A percentile compares a stretch with the other conserved stretches of the same genome.
Evolutionary conservation across 2,888 invertebrate species (phyloP).

Genomic region (Thymelicus sylvestris): DNA sequence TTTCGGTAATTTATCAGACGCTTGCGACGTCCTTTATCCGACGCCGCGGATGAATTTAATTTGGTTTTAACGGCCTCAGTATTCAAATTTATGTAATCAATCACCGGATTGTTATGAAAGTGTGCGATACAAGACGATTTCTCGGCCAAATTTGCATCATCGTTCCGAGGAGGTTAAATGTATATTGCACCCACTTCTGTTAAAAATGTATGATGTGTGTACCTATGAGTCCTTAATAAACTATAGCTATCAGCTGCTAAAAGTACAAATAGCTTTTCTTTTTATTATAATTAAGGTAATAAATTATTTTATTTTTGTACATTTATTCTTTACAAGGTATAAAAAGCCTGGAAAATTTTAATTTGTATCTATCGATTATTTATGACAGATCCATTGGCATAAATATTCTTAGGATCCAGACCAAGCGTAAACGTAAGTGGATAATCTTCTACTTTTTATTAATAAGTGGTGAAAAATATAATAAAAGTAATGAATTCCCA

Average conservation of each 20-base stretch:
- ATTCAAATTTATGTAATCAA: conserved; percentile 83
- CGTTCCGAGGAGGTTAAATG: conserved; percentile 67
- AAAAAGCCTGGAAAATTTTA: too few species aligned
- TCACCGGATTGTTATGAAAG: conserved; percentile 83
- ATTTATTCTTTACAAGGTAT: too few species aligned
- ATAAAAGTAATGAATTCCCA: too few species aligned
- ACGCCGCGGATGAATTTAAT: conserved; percentile 80
- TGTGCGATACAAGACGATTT: conserved; percentile 78
- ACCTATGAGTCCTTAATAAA: conserved; percentile 14
- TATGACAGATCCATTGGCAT: too few species aligned
- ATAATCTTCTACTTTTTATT: too few species aligned
- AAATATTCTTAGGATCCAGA: too few species aligned
- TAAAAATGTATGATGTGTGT: conserved; percentile 42
- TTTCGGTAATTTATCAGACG: conserved; percentile 78
- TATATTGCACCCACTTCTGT: conserved; percentile 51
- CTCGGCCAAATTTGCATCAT: conserved; percentile 79
- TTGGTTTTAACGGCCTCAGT: conserved; percentile 78
- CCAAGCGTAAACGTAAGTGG: too few species aligned
- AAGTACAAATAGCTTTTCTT: conserved; percentile 4
- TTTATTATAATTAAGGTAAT: too few species aligned
- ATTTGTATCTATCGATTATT: too few species aligned
- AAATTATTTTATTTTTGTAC: too few species aligned
- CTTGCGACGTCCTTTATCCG: conserved; percentile 75
- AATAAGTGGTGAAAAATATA: too few species aligned
- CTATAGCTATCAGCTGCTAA: background rate